These are phyloP conservation scores for Chloroceryle amazona DNA, from an alignment of 2,797 vertebrate species.

Conservation along the genomic window DNA sequence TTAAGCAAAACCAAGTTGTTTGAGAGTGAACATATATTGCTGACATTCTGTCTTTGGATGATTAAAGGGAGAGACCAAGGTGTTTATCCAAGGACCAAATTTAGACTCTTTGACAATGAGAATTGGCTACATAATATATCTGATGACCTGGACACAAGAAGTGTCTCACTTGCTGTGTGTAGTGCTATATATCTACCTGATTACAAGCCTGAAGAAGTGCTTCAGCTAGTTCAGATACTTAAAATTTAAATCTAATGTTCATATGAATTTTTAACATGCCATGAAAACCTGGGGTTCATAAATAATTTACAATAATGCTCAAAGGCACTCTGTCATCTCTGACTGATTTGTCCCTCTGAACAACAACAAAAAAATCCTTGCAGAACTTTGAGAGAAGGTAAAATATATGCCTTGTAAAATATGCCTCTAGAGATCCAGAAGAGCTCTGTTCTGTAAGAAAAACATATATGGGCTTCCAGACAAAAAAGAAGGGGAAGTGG, in stretches of 20 bases:
- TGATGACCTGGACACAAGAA: background rate
- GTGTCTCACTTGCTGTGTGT: background rate
- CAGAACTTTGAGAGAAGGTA: background rate
- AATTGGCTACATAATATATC: background rate
- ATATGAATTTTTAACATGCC: slow-evolving; percentile 13
- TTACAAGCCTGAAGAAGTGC: background rate
- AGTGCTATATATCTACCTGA: background rate
- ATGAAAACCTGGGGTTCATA: background rate
- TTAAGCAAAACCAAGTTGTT: background rate
- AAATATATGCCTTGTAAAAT: background rate
- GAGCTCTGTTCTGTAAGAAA: background rate
- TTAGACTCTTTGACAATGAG: background rate
- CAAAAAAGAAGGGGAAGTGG: background rate
- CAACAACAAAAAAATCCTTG: background rate
- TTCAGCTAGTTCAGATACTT: background rate
- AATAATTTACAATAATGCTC: background rate
- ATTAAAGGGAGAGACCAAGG: background rate
- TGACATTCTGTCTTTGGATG: background rate
- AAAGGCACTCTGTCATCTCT: background rate
- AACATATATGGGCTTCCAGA: background rate
- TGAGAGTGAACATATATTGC: background rate
- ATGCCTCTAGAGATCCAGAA: background rate
- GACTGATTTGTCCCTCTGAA: background rate
- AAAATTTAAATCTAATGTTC: slow-evolving; percentile 9
- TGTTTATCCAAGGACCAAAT: background rate